Evolutionary conservation across 2,888 invertebrate species (phyloP).

Genomic region (Biston betularia): DNA sequence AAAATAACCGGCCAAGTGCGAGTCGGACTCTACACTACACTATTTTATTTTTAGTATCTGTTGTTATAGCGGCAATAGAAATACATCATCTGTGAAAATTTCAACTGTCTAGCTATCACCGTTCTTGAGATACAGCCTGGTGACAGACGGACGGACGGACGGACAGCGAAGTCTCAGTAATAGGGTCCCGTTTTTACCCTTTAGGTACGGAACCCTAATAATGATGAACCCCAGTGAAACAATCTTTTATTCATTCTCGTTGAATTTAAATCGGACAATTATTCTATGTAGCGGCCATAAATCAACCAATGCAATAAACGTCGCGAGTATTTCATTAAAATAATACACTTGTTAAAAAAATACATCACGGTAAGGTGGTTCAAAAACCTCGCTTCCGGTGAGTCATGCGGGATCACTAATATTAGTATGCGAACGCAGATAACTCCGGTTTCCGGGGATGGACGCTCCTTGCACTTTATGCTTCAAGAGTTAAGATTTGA

Average conservation of each 20-base stretch:
- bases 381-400: constrained; percentile 42
- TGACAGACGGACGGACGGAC: too few relatives aligned
- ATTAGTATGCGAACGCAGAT: constrained; percentile 24
- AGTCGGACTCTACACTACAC: too few relatives aligned
- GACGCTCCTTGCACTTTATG: background rate
- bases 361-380: constrained; percentile 24
- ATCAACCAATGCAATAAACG: constrained; percentile 26
- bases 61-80: too few relatives aligned
- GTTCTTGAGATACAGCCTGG: too few relatives aligned
- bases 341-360: constrained; percentile 15
- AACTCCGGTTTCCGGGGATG: constrained; percentile 10
- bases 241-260: background rate
- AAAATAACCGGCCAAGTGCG: too few relatives aligned
- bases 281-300: constrained; percentile 8
- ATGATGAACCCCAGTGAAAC: too few relatives aligned
- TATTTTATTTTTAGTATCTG: too few relatives aligned
- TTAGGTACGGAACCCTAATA: too few relatives aligned
- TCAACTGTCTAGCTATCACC: too few relatives aligned
- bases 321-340: constrained; percentile 15
- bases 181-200: too few relatives aligned
- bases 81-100: too few relatives aligned
- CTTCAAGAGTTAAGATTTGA: background rate
- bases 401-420: constrained; percentile 41
- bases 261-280: constrained; percentile 24
- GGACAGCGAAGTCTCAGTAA: too few relatives aligned